Percentiles rank a stretch among this genome's conserved stretches.
Evolutionary conservation across 2,888 invertebrate genomes (phyloP).

Genomic region (Carcina quercana): DNA sequence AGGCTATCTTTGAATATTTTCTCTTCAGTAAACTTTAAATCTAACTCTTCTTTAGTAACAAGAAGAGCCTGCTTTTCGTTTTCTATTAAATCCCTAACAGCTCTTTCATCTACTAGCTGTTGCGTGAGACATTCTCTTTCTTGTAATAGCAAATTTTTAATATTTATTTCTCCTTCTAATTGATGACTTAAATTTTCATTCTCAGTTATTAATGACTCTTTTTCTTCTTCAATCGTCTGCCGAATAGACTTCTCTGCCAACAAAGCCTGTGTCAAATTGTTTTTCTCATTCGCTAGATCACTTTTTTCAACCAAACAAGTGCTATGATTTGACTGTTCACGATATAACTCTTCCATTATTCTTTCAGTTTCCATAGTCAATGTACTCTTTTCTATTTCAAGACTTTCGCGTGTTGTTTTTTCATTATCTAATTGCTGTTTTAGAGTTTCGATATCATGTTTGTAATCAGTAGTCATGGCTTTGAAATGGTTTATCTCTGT

Average conservation of each 20-base stretch:
- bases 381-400: slow-evolving; percentile 21
- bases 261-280: slow-evolving; percentile 17
- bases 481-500: slow-evolving; percentile 11
- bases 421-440: slow-evolving; percentile 14
- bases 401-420: slow-evolving; percentile 17
- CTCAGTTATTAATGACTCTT: slow-evolving; percentile 8
- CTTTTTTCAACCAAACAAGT: slow-evolving; percentile 23
- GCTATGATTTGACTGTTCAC: slow-evolving; percentile 14
- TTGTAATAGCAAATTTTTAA: background rate
- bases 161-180: background rate
- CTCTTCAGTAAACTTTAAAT: background rate
- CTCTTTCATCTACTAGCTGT: slow-evolving; percentile 33
- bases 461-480: slow-evolving; percentile 9
- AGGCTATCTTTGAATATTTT: slow-evolving; percentile 10
- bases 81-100: slow-evolving; percentile 26
- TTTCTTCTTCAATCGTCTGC: slow-evolving; percentile 19
- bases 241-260: slow-evolving; percentile 25
- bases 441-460: slow-evolving; percentile 7
- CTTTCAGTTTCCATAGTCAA: slow-evolving; percentile 18
- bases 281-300: slow-evolving; percentile 21
- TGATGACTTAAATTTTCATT: slow-evolving; percentile 15
- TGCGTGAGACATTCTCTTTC: slow-evolving; percentile 14
- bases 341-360: slow-evolving; percentile 9
- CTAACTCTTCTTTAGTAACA: background rate
- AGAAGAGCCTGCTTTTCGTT: slow-evolving; percentile 25